Percentiles rank a stretch among this genome's conserved stretches.
Conservation (phyloP, 2,113 vertebrate species). For the Xiphias gladius region DNA sequence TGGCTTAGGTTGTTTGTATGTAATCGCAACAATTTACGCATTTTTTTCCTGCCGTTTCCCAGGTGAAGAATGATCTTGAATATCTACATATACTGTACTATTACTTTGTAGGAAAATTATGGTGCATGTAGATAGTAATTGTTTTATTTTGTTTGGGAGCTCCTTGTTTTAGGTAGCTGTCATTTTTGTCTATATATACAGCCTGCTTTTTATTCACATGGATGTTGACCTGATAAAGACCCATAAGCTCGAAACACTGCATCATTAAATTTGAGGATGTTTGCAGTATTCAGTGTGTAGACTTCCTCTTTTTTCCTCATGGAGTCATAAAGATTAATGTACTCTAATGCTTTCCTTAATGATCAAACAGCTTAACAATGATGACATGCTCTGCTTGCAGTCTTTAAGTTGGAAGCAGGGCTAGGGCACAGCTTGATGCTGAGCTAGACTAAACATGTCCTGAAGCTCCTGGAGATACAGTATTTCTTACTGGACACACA, state of each 20-base stretch:
- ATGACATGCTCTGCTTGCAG: neutral
- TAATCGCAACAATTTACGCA: neutral
- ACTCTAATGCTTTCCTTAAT: neutral
- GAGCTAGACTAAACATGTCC: neutral
- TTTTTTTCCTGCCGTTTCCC: neutral
- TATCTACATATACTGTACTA: neutral
- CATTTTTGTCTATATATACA: neutral
- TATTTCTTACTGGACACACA: too few relatives aligned
- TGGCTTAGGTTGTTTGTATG: neutral
- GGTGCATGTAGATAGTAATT: neutral
- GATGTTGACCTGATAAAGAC: neutral
- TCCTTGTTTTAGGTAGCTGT: neutral
- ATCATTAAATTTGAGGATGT: too few relatives aligned
- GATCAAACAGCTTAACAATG: neutral
- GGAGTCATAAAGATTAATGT: neutral
- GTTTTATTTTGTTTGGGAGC: neutral
- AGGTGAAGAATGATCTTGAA: neutral
- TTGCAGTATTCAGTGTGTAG: neutral
- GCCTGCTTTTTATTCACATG: neutral
- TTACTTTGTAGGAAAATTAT: neutral
- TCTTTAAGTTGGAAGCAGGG: too few relatives aligned
- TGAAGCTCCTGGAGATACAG: neutral
- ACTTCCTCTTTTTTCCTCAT: neutral
- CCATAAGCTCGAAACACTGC: neutral
- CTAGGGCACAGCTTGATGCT: neutral